Evolutionary conservation across 2,797 vertebrate genomes (phyloP).

Genomic region (Synanceia verrucosa): DNA sequence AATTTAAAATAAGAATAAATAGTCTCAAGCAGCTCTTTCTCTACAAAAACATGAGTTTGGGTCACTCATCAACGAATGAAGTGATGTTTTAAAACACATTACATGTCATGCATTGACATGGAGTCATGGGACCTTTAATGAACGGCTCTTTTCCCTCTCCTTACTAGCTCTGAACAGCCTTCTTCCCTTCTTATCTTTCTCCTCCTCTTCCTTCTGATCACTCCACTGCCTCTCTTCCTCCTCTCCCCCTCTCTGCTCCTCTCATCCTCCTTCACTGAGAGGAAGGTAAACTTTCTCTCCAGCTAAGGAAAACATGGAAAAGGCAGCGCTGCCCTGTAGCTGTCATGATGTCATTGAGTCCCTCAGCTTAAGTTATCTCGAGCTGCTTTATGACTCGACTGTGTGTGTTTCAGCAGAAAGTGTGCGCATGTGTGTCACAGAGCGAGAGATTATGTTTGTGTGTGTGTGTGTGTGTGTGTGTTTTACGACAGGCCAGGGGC

Average conservation of each 20-base stretch:
- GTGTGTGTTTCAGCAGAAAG: conserved; percentile 15
- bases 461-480: conserved; percentile 39
- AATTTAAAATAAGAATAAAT: not conserved
- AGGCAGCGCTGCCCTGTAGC: conserved; percentile 56
- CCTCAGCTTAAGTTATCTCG: conserved; percentile 79
- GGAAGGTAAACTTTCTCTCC: conserved; percentile 57
- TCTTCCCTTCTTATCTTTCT: not conserved
- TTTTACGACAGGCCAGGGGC: conserved; percentile 74
- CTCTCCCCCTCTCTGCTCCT: not conserved
- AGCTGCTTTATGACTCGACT: conserved; percentile 60
- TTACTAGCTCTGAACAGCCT: not conserved
- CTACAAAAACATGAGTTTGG: too few species aligned
- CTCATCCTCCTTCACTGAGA: conserved; percentile 9
- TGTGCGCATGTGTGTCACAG: conserved; percentile 1
- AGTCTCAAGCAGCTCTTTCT: too few species aligned
- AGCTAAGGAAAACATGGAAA: conserved; percentile 66
- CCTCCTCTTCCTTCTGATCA: not conserved
- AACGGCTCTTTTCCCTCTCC: not conserved
- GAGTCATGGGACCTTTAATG: too few species aligned
- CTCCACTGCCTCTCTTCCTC: not conserved
- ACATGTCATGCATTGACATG: too few species aligned
- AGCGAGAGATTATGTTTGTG: conserved; percentile 8
- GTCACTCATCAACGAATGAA: too few species aligned
- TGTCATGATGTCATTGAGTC: conserved; percentile 82
- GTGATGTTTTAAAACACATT: too few species aligned